These are phyloP conservation scores for Aphelinus atriplicis DNA, from an alignment of 1,140 invertebrate genomes.

Conservation along the genomic window DNA sequence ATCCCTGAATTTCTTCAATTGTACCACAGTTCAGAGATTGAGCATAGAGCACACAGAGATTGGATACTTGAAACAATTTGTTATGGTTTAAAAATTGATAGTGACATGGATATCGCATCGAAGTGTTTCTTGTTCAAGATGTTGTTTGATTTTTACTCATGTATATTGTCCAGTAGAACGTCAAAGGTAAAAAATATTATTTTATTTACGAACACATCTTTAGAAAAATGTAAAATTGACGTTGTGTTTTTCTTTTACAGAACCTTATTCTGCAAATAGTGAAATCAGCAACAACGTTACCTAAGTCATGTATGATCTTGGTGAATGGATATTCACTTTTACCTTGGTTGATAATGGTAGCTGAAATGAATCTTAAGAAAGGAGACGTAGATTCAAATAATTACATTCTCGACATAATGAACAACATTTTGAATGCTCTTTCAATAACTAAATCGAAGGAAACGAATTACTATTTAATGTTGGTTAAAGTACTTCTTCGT, in stretches of 20 bases:
- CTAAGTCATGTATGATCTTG: slow-evolving; percentile 70
- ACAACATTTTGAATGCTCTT: slow-evolving; percentile 47
- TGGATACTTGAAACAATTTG: slow-evolving; percentile 77
- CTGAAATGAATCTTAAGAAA: slow-evolving; percentile 24
- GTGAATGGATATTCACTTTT: slow-evolving; percentile 72
- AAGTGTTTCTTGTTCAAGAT: slow-evolving; percentile 72
- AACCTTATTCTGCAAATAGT: slow-evolving; percentile 71
- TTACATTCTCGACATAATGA: slow-evolving; percentile 45
- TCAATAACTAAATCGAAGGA: slow-evolving; percentile 37
- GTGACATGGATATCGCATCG: slow-evolving; percentile 69
- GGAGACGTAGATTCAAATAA: slow-evolving; percentile 40
- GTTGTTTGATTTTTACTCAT: slow-evolving; percentile 67
- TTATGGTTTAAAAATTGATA: slow-evolving; percentile 71
- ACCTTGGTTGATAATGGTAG: slow-evolving; percentile 66
- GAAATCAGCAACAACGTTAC: slow-evolving; percentile 69
- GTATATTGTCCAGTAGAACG: slow-evolving; percentile 58
- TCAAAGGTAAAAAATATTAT: slow-evolving; percentile 62
- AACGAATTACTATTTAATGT: slow-evolving; percentile 34
- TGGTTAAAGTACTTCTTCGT: slow-evolving; percentile 36
- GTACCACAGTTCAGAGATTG: slow-evolving; percentile 75
- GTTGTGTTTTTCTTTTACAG: slow-evolving; percentile 52
- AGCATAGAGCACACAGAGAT: slow-evolving; percentile 68
- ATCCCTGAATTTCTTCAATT: slow-evolving; percentile 82
- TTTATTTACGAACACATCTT: slow-evolving; percentile 23
- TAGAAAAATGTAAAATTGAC: background rate